Evolutionary conservation across 2,888 invertebrate genomes (phyloP).

Genomic region (Lumbricus terrestris): DNA sequence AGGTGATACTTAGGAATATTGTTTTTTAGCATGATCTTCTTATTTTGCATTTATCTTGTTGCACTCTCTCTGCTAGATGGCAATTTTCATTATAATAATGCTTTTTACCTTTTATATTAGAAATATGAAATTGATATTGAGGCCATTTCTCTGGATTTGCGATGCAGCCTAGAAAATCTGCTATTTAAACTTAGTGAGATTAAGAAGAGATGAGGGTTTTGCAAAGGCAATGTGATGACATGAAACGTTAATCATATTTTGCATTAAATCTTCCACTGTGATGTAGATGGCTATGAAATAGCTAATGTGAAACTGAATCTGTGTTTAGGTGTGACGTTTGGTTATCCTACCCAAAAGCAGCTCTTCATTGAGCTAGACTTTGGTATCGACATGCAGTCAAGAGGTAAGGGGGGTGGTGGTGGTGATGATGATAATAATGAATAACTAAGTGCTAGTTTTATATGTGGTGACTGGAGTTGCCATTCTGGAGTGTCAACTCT

Average conservation of each 20-base stretch:
- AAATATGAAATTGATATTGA: too few species aligned
- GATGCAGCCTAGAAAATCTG: too few species aligned
- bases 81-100: too few species aligned
- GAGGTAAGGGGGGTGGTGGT: conserved; percentile 46
- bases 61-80: too few species aligned
- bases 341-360: conserved; percentile 71
- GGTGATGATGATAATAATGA: not conserved
- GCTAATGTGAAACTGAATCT: conserved; percentile 28
- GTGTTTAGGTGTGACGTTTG: conserved; percentile 76
- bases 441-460: not conserved
- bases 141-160: too few species aligned
- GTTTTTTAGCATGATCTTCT: not conserved
- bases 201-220: too few species aligned
- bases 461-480: not conserved
- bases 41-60: not conserved
- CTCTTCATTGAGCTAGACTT: conserved; percentile 84
- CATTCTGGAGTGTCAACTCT: not conserved
- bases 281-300: not conserved
- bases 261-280: too few species aligned
- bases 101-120: too few species aligned
- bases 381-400: conserved; percentile 66
- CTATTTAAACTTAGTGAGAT: too few species aligned
- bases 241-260: too few species aligned
- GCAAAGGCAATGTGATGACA: too few species aligned
- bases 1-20: too few species aligned